Evolutionary conservation across 2,888 invertebrate species (phyloP).

Genomic region (Notodromas monacha): DNA sequence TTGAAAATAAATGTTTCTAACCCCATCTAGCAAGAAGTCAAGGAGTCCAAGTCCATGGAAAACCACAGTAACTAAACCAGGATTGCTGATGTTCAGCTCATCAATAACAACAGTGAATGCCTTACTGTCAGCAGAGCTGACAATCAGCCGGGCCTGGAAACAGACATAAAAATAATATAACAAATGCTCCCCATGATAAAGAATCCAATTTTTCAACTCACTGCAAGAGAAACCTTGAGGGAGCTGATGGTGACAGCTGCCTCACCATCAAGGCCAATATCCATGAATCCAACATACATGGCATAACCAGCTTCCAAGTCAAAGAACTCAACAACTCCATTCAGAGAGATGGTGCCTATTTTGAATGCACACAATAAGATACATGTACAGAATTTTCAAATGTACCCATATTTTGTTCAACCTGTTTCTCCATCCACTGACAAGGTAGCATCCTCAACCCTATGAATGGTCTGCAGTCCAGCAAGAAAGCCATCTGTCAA

Average conservation of each 20-base stretch:
- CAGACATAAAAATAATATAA: too few species aligned
- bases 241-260: not conserved
- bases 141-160: too few species aligned
- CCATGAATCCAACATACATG: conserved; percentile 1
- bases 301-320: not conserved
- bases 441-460: conserved; percentile 1
- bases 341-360: not conserved
- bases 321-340: not conserved
- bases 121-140: too few species aligned
- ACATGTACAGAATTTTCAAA: too few species aligned
- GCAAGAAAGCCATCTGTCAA: not conserved
- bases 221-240: not conserved
- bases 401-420: too few species aligned
- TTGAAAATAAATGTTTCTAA: not conserved
- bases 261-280: not conserved
- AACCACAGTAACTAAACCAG: not conserved
- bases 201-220: too few species aligned
- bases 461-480: not conserved
- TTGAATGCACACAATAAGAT: too few species aligned
- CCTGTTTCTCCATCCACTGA: too few species aligned
- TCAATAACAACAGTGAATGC: not conserved
- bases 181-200: too few species aligned
- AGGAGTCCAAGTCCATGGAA: not conserved
- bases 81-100: conserved; percentile 1
- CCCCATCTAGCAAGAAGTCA: not conserved